phyloP scores from a whole-genome alignment of 2,888 invertebrate genomes.

The Nebria brevicollis region DNA sequence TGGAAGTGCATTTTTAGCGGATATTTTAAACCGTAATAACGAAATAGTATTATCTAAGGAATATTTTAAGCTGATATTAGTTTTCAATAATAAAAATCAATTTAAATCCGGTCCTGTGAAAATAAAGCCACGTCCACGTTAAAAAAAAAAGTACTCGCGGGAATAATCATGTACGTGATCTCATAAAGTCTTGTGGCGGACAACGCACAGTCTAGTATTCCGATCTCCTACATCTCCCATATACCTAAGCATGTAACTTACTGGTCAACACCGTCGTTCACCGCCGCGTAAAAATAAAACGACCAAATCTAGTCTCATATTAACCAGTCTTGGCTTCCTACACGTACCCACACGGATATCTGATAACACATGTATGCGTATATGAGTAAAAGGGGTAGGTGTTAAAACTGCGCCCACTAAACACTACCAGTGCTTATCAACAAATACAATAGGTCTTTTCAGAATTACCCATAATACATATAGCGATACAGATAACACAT shows the following conservation, averaged over 20 bases:
- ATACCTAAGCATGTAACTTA: slow-evolving; percentile 9
- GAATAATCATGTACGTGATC: slow-evolving; percentile 35
- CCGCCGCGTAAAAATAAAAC: too few species aligned
- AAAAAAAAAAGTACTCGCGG: slow-evolving; percentile 3
- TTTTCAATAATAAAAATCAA: neutral
- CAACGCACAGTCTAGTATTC: neutral
- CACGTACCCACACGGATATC: neutral
- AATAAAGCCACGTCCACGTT: slow-evolving; percentile 8
- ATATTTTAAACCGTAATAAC: too few species aligned
- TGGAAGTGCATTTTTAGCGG: neutral
- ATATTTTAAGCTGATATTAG: too few species aligned
- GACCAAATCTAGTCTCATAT: neutral
- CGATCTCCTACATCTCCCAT: neutral
- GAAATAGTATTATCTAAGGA: too few species aligned
- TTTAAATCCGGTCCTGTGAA: slow-evolving; percentile 11
- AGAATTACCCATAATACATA: too few species aligned
- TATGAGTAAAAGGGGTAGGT: neutral
- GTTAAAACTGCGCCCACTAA: slow-evolving; percentile 19
- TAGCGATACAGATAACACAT: too few species aligned
- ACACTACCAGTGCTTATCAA: slow-evolving; percentile 3
- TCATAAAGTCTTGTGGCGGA: slow-evolving; percentile 18
- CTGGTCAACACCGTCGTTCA: neutral
- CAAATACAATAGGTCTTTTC: too few species aligned
- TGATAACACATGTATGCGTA: neutral
- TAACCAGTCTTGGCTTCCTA: slow-evolving; percentile 2